phyloP scores from a whole-genome alignment of 2,113 vertebrate genomes.

The Beaufortia kweichowensis region DNA sequence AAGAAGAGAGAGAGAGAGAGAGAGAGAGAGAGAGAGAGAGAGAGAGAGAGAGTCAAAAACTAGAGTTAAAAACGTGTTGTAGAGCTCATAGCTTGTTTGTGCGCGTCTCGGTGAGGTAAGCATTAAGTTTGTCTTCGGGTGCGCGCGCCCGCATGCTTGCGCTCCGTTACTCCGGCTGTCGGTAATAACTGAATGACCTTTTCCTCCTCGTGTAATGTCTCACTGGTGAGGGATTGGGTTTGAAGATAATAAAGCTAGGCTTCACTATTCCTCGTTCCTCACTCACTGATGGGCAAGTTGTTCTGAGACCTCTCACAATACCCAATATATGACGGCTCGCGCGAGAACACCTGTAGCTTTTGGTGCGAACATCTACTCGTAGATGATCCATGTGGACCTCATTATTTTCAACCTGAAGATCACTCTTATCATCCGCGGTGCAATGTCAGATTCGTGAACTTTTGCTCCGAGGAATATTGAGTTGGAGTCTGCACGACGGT shows the following conservation, averaged over 20 bases:
- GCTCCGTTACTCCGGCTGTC: slow-evolving; percentile 70
- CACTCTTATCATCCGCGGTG: slow-evolving; percentile 64
- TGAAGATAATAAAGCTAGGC: slow-evolving; percentile 79
- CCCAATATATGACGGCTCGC: slow-evolving; percentile 52
- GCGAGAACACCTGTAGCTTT: slow-evolving; percentile 88
- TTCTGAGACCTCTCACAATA: slow-evolving; percentile 65
- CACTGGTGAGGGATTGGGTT: slow-evolving; percentile 81
- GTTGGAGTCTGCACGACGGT: slow-evolving; percentile 66
- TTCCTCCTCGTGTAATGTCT: slow-evolving; percentile 81
- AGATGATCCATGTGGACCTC: slow-evolving; percentile 79
- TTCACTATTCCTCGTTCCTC: slow-evolving; percentile 76
- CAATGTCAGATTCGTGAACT: slow-evolving; percentile 82
- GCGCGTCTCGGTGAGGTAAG: slow-evolving; percentile 45
- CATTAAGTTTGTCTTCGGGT: slow-evolving; percentile 55
- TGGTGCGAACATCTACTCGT: slow-evolving; percentile 66
- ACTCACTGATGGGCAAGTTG: slow-evolving; percentile 80
- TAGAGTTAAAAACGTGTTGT: slow-evolving; percentile 8
- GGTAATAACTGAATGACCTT: slow-evolving; percentile 85
- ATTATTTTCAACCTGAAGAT: slow-evolving; percentile 79
- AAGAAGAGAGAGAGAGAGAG: slow-evolving; percentile 16
- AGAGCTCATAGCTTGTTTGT: slow-evolving; percentile 25
- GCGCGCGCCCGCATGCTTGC: slow-evolving; percentile 56
- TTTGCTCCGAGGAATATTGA: slow-evolving; percentile 77
- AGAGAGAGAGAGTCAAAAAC: slow-evolving; percentile 15
- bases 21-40: slow-evolving; percentile 23